A percentile compares a stretch with the other conserved stretches of the same genome.
phyloP scores from a whole-genome alignment of 1,140 invertebrate species.

The Leptoteleia sp. region DNA sequence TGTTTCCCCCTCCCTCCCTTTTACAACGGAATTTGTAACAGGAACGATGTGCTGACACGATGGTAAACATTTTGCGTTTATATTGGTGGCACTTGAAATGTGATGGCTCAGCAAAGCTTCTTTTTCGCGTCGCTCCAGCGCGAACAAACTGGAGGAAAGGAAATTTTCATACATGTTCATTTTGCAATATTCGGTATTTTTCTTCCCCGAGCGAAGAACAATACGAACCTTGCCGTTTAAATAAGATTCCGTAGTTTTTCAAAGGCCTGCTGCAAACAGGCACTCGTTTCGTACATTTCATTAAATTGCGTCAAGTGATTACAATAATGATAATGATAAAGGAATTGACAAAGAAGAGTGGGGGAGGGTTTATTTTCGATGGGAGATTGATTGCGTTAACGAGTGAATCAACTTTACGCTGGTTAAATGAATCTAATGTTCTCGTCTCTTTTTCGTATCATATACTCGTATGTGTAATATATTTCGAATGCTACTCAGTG shows the following conservation, averaged over 20 bases:
- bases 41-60: constrained; percentile 37
- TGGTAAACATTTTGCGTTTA: constrained; percentile 44
- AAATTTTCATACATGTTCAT: constrained; percentile 32
- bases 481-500: constrained; percentile 63
- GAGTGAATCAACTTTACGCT: constrained; percentile 30
- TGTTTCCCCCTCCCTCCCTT: too few relatives aligned
- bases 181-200: constrained; percentile 3
- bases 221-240: too few relatives aligned
- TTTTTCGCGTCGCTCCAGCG: constrained; percentile 17
- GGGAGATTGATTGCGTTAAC: constrained; percentile 6
- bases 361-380: neutral
- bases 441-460: constrained; percentile 39
- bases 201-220: neutral
- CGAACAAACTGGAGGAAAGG: constrained; percentile 25
- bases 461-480: constrained; percentile 55
- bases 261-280: too few relatives aligned
- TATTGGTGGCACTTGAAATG: constrained; percentile 35
- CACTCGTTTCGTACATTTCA: constrained; percentile 14
- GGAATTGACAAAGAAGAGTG: neutral
- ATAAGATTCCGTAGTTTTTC: too few relatives aligned
- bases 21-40: constrained; percentile 25
- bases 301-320: constrained; percentile 10
- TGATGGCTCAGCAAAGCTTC: constrained; percentile 42
- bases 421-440: constrained; percentile 53
- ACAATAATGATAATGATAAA: neutral